These are phyloP conservation scores for Anabas testudineus DNA, from an alignment of 2,797 vertebrate genomes.

Conservation along the genomic window DNA sequence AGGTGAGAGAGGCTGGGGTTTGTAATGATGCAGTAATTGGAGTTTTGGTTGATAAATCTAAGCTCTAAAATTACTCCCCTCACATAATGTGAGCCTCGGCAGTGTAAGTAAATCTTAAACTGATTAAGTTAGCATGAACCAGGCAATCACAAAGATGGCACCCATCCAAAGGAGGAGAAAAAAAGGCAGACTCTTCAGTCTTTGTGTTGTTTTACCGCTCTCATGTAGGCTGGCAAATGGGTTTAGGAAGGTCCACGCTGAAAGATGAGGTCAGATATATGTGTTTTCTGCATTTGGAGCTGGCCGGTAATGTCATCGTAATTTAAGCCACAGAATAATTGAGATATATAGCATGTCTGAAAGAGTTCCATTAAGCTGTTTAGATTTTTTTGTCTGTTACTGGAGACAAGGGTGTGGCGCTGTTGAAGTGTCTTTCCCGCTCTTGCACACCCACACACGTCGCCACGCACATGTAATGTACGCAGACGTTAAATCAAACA, in stretches of 20 bases:
- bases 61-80: constrained; percentile 98
- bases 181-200: constrained; percentile 68
- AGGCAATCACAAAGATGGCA: constrained; percentile 99
- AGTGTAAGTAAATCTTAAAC: constrained; percentile 99
- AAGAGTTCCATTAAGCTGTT: constrained; percentile 90
- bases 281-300: constrained; percentile 77
- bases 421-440: constrained; percentile 74
- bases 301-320: constrained; percentile 86
- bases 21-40: constrained; percentile 97
- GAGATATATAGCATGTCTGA: constrained; percentile 91
- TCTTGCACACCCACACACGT: constrained; percentile 51
- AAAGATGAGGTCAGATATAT: constrained; percentile 81
- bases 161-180: constrained; percentile 92
- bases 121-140: constrained; percentile 99
- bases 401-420: constrained; percentile 91
- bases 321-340: constrained; percentile 97
- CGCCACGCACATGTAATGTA: constrained; percentile 42
- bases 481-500: constrained; percentile 51
- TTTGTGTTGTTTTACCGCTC: constrained; percentile 81
- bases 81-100: constrained; percentile 98
- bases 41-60: constrained; percentile 99
- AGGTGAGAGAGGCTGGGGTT: constrained; percentile 90
- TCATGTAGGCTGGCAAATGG: constrained; percentile 76
- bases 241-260: constrained; percentile 73
- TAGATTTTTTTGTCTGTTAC: constrained; percentile 86